phyloP scores from a whole-genome alignment of 2,113 vertebrate species.

The Rhinopomastus cyanomelas region DNA sequence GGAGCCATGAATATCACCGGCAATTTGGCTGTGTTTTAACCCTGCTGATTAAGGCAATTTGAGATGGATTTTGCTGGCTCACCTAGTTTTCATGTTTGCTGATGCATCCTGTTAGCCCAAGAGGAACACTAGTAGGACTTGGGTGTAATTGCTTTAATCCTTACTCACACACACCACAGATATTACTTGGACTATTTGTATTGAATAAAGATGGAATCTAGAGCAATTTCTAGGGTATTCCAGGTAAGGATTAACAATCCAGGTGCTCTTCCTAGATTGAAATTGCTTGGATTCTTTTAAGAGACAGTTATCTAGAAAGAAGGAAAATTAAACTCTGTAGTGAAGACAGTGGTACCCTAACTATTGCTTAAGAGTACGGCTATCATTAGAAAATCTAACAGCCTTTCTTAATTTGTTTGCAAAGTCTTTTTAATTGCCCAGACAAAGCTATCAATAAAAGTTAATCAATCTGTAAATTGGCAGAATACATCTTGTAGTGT shows the following conservation, averaged over 20 bases:
- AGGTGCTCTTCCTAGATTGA: background rate
- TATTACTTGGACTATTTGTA: background rate
- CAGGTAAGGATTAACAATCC: background rate
- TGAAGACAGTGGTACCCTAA: background rate
- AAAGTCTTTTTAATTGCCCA: background rate
- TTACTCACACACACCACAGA: rapidly evolving
- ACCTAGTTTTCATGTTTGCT: background rate
- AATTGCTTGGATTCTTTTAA: background rate
- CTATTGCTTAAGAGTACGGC: background rate
- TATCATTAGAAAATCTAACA: background rate
- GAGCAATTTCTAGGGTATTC: background rate
- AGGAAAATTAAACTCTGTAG: background rate
- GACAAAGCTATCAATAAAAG: background rate
- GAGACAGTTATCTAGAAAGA: background rate
- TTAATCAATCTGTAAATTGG: background rate
- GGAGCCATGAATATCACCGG: background rate
- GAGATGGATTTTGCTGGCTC: background rate
- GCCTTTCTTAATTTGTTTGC: background rate
- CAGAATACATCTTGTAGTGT: background rate
- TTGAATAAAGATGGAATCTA: background rate
- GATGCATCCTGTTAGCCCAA: background rate
- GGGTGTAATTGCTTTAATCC: background rate
- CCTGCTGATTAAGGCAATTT: background rate
- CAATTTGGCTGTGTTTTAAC: background rate
- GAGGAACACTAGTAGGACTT: background rate